Conservation (phyloP, 2,888 invertebrate species). For the Tinea pellionella region DNA sequence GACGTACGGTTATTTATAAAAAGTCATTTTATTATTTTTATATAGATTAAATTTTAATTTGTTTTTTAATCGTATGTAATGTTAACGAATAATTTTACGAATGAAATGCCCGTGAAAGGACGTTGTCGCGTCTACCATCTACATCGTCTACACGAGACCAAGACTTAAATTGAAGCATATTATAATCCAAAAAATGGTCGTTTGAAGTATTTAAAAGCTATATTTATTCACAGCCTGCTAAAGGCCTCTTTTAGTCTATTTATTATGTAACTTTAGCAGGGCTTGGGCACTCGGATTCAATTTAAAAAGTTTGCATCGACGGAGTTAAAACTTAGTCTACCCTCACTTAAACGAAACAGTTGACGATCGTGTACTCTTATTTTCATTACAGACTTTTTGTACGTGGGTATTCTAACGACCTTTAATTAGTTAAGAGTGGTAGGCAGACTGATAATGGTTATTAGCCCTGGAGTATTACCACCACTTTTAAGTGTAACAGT, state of each 20-base stretch:
- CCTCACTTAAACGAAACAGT: background rate
- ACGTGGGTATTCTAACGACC: background rate
- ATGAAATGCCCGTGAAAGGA: too few species aligned
- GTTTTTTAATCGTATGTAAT: too few species aligned
- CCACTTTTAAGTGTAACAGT: too few species aligned
- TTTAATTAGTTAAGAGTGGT: too few species aligned
- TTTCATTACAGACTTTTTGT: background rate
- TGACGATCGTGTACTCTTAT: background rate
- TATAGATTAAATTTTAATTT: too few species aligned
- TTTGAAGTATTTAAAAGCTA: slow-evolving; percentile 13
- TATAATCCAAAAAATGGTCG: background rate
- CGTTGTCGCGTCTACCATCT: too few species aligned
- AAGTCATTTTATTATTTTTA: too few species aligned
- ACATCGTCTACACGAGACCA: too few species aligned
- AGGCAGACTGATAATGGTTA: too few species aligned
- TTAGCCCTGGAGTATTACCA: too few species aligned
- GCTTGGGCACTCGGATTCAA: slow-evolving; percentile 34
- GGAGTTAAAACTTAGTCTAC: background rate
- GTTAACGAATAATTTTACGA: too few species aligned
- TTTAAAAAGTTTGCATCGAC: slow-evolving; percentile 42
- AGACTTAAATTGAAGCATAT: background rate
- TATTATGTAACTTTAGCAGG: slow-evolving; percentile 35
- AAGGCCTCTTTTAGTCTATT: slow-evolving; percentile 23
- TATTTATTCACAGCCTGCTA: slow-evolving; percentile 8
- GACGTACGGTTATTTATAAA: background rate